phyloP scores from a whole-genome alignment of 2,797 vertebrate genomes.

The Sebastes trivittatus region DNA sequence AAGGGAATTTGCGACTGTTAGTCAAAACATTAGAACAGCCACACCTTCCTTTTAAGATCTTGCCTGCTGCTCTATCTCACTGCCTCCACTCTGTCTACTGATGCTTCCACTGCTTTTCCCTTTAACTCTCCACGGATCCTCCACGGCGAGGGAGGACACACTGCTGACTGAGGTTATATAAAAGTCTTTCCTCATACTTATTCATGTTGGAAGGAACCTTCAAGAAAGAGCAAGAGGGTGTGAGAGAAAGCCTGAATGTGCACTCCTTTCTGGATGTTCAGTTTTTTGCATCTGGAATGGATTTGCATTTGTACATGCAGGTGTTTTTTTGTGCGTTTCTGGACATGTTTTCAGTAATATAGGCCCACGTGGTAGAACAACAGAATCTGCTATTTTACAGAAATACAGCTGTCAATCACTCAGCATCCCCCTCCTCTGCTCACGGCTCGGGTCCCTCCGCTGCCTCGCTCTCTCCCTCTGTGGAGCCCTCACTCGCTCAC shows the following conservation, averaged over 20 bases:
- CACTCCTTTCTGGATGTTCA: background rate
- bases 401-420: slow-evolving; percentile 45
- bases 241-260: background rate
- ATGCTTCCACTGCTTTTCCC: slow-evolving; percentile 51
- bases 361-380: background rate
- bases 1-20: slow-evolving; percentile 91
- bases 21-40: slow-evolving; percentile 86
- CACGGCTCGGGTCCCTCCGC: slow-evolving; percentile 4
- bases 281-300: background rate
- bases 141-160: slow-evolving; percentile 33
- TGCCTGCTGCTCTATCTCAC: slow-evolving; percentile 86
- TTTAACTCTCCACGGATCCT: slow-evolving; percentile 43
- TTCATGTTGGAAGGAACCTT: slow-evolving; percentile 23
- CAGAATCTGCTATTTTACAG: slow-evolving; percentile 18
- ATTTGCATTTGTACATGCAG: background rate
- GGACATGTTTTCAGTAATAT: background rate
- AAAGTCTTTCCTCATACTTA: slow-evolving; percentile 31
- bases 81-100: slow-evolving; percentile 60
- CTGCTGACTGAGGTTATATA: slow-evolving; percentile 49
- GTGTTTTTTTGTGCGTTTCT: slow-evolving; percentile 21
- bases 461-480: slow-evolving; percentile 15
- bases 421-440: slow-evolving; percentile 30
- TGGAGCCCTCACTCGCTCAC: slow-evolving; percentile 9
- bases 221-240: background rate
- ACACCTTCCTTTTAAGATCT: slow-evolving; percentile 91